Evolutionary conservation across 2,113 vertebrate genomes (phyloP), one percentile per base, ranked within the genome.

Genomic region (Xiphophorus couchianus): DNA sequence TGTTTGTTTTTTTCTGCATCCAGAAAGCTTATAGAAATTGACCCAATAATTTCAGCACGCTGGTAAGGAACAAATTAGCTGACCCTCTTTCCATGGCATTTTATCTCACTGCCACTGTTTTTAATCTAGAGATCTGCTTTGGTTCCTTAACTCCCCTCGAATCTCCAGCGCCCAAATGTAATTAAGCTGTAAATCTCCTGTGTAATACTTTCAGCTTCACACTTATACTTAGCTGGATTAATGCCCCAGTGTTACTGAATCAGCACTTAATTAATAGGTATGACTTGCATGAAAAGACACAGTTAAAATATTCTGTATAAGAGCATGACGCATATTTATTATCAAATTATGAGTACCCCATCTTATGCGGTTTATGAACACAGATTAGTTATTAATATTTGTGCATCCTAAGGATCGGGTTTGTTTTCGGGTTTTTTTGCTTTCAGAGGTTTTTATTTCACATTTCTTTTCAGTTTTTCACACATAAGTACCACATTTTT

Each of bases 251-350:
- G 73, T 88, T 76, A 73, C 81, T 71, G 66, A 80, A 76, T 81
- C 77, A 83, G 78, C 84, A 74, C 85, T 81, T 90, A 88, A 90
- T 91, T 90, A 90, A 86, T 80, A 81, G 82, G 68, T 85, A 77
- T 81, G 72, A 81, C 82, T 78, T 84, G 72, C 69, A 74, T 58
- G 25, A 83, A 85, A 86, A 83, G 69, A 11, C 72, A 35, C 76
- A 84, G 83, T 89, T 89, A 88, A 80, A 85, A 83, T 78, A 82
- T 67, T n/a, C 2, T 76, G 80, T 77, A 54, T 29, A 63, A 71
- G 64, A 74, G 35, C 75, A 15, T 60, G 37, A 33, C 4, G 51
- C 66, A 61, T 60, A 60, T 86, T 81, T 74, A 83, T 87, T 80
- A 87, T 77, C 39, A 82, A 73, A 74, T 85, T 73, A 86, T 71